phyloP scores from a whole-genome alignment of 2,797 vertebrate genomes.

The Gastrophryne carolinensis region DNA sequence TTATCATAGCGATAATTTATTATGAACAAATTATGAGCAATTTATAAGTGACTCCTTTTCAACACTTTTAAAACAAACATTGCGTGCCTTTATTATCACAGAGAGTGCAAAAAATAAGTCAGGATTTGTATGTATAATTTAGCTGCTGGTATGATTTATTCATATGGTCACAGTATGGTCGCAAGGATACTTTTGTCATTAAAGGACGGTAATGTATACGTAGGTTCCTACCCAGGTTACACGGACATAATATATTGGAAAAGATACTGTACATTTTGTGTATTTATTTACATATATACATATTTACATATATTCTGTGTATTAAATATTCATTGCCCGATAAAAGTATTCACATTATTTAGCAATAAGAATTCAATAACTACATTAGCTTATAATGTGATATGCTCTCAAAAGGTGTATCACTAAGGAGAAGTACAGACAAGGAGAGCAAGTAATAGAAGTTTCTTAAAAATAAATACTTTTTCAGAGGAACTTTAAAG shows the following conservation, averaged over 20 bases:
- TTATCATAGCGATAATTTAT: too few relatives aligned
- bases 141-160: slow-evolving; percentile 14
- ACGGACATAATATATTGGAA: slow-evolving; percentile 18
- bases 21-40: too few relatives aligned
- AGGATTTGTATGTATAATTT: slow-evolving; percentile 25
- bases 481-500: too few relatives aligned
- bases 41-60: too few relatives aligned
- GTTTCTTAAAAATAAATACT: too few relatives aligned
- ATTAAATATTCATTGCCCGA: background rate
- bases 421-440: too few relatives aligned
- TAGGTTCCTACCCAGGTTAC: background rate
- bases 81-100: background rate
- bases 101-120: background rate
- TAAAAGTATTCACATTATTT: background rate
- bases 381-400: background rate
- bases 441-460: too few relatives aligned
- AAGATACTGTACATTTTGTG: background rate
- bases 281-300: background rate
- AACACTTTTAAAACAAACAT: background rate
- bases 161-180: background rate
- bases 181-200: slow-evolving; percentile 1
- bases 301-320: background rate
- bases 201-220: background rate
- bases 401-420: background rate
- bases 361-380: background rate